Conservation (phyloP, 2,888 invertebrate species). For the Chrysolina americana region DNA sequence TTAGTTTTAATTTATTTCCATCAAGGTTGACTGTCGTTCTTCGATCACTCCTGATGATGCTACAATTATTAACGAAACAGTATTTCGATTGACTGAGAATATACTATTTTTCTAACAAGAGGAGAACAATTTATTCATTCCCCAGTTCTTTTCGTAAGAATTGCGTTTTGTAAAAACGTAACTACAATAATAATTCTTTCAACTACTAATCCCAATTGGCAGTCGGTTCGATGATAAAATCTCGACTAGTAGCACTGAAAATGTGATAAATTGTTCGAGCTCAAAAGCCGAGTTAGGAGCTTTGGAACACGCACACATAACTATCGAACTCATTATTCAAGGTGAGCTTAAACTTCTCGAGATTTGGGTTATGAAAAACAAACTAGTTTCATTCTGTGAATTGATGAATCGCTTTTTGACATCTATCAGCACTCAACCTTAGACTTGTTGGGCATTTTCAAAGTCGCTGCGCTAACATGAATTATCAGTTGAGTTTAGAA, state of each 20-base stretch:
- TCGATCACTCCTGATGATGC: too few relatives aligned
- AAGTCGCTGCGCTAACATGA: too few relatives aligned
- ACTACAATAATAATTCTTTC: neutral
- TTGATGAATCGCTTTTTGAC: neutral
- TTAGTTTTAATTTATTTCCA: too few relatives aligned
- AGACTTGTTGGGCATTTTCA: too few relatives aligned
- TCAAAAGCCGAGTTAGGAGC: neutral
- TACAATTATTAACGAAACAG: too few relatives aligned
- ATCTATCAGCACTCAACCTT: too few relatives aligned
- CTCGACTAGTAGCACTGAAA: conserved; percentile 9
- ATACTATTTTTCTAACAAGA: too few relatives aligned
- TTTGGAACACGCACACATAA: neutral
- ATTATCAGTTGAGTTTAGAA: too few relatives aligned
- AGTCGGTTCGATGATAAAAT: neutral
- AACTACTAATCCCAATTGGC: neutral
- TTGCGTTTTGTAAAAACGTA: neutral
- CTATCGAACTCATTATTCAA: neutral
- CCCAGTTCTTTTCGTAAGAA: neutral
- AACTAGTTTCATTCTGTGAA: neutral
- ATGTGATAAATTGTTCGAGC: neutral
- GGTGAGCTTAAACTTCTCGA: neutral
- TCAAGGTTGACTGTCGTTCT: too few relatives aligned
- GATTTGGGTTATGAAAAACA: conserved; percentile 4
- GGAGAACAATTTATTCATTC: too few relatives aligned
- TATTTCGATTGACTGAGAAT: too few relatives aligned